Conservation (phyloP, 2,113 vertebrate species). For the Hymenochirus boettgeri region DNA sequence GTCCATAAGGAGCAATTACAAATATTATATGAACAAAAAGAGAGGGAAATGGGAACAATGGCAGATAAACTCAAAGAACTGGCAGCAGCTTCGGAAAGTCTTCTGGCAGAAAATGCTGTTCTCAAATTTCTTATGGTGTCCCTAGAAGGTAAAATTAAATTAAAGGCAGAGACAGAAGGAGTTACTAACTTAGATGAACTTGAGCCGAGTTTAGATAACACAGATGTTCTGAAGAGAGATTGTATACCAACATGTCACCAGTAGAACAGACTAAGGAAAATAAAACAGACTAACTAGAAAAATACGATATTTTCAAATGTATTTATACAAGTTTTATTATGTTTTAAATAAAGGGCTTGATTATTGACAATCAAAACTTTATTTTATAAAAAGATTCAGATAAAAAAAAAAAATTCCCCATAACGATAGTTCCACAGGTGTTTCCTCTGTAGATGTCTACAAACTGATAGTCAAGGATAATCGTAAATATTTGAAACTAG, state of each 20-base stretch:
- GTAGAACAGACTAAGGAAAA: constrained; percentile 55
- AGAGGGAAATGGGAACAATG: constrained; percentile 54
- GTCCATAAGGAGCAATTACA: constrained; percentile 64
- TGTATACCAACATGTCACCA: constrained; percentile 30
- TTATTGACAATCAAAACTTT: constrained; percentile 51
- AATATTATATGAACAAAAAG: constrained; percentile 57
- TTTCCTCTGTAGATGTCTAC: too few species aligned
- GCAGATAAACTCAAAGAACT: constrained; percentile 64
- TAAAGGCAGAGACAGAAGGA: constrained; percentile 44
- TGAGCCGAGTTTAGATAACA: neutral
- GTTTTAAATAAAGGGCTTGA: constrained; percentile 65
- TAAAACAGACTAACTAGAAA: constrained; percentile 58
- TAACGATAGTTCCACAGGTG: too few species aligned
- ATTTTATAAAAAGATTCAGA: too few species aligned
- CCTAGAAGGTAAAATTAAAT: constrained; percentile 58
- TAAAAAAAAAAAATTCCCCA: too few species aligned
- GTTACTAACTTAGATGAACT: constrained; percentile 39
- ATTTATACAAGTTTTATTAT: constrained; percentile 76
- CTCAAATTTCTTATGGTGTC: constrained; percentile 76
- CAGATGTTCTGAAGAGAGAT: constrained; percentile 13
- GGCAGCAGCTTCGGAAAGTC: constrained; percentile 64
- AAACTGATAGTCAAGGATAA: too few species aligned
- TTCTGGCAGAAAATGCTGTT: constrained; percentile 77
- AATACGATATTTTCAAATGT: too few species aligned
- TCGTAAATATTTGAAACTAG: too few species aligned